These are phyloP conservation scores for Lottia gigantea DNA, from an alignment of 2,888 invertebrate species.

Conservation along the genomic window DNA sequence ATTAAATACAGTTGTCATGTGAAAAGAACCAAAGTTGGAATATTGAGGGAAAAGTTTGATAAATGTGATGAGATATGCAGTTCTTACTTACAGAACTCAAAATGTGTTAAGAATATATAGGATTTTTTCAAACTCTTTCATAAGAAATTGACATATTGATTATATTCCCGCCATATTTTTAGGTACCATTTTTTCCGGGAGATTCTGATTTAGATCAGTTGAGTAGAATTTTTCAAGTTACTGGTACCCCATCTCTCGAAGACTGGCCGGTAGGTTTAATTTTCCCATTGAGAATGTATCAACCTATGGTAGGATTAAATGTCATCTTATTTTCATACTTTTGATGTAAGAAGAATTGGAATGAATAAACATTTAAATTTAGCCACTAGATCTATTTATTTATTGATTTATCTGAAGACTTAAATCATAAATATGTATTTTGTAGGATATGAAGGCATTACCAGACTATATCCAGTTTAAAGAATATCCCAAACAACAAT, in stretches of 20 bases:
- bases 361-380: too few relatives aligned
- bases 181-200: constrained; percentile 92
- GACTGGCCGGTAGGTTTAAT: constrained; percentile 82
- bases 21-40: too few relatives aligned
- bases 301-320: too few relatives aligned
- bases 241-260: constrained; percentile 93
- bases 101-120: too few relatives aligned
- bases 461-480: constrained; percentile 96
- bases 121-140: not conserved
- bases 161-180: constrained; percentile 15
- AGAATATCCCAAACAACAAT: constrained; percentile 82
- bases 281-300: not conserved
- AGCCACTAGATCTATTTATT: too few relatives aligned
- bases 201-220: constrained; percentile 97
- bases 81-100: not conserved
- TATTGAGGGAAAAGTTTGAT: not conserved
- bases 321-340: not conserved
- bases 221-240: constrained; percentile 91
- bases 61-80: not conserved
- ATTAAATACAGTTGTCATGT: too few relatives aligned
- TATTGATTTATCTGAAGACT: too few relatives aligned
- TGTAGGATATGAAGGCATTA: constrained; percentile 69
- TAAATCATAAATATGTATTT: constrained; percentile 12
- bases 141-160: too few relatives aligned
- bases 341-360: not conserved